These are phyloP conservation scores for Garrulus glandarius DNA, from an alignment of 2,797 vertebrate species.

Conservation along the genomic window DNA sequence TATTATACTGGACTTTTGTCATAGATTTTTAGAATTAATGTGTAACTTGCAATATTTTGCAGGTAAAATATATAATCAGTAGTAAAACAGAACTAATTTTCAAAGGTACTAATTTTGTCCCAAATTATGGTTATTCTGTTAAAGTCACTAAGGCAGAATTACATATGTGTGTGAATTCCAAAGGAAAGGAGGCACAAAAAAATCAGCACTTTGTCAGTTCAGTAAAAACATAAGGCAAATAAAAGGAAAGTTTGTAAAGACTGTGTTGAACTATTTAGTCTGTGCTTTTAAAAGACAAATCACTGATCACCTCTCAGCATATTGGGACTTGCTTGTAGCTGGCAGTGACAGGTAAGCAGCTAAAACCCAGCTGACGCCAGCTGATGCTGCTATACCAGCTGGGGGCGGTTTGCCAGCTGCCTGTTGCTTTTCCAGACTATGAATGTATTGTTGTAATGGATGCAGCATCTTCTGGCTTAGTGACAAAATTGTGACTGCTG, in stretches of 20 bases:
- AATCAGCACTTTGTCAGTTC: not conserved
- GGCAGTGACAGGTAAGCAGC: slow-evolving; percentile 53
- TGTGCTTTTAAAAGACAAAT: slow-evolving; percentile 31
- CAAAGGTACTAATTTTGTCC: not conserved
- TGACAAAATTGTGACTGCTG: slow-evolving; percentile 34
- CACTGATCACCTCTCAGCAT: slow-evolving; percentile 29
- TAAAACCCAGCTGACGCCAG: not conserved
- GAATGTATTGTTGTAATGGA: not conserved
- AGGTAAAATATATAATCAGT: not conserved
- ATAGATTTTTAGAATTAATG: not conserved
- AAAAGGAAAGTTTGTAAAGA: slow-evolving; percentile 33
- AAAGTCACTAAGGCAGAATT: not conserved
- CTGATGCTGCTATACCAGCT: not conserved
- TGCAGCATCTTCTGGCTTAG: slow-evolving; percentile 6
- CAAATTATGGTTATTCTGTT: not conserved
- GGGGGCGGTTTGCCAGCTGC: not conserved
- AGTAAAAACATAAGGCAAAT: slow-evolving; percentile 3
- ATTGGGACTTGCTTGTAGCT: not conserved
- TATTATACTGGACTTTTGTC: not conserved
- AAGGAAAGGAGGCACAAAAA: not conserved
- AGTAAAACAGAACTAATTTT: not conserved
- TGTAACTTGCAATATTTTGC: not conserved
- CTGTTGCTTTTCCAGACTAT: not conserved
- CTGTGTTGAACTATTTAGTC: slow-evolving; percentile 18
- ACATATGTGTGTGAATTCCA: not conserved